Conservation (phyloP, 2,113 vertebrate species). For the Myodes glareolus region DNA sequence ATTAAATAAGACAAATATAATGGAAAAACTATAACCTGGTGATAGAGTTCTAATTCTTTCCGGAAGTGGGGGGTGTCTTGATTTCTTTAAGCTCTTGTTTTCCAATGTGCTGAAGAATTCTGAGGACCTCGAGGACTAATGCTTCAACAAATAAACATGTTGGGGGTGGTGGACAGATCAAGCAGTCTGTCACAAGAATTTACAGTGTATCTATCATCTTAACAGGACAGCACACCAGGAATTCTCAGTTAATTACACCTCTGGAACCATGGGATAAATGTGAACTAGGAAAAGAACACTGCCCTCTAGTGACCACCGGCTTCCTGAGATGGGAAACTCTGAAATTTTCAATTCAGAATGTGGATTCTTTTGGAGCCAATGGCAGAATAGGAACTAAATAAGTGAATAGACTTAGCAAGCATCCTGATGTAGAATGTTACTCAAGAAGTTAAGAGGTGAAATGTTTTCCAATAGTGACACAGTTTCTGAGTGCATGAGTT, state of each 20-base stretch:
- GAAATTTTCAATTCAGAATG: background rate
- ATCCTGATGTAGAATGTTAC: background rate
- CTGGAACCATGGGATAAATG: background rate
- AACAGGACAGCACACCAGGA: background rate
- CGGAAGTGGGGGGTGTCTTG: too few relatives aligned
- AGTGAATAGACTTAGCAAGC: background rate
- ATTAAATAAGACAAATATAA: background rate
- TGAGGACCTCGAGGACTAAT: background rate
- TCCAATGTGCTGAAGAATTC: background rate
- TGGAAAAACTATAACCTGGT: background rate
- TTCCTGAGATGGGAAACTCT: background rate
- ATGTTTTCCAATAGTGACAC: background rate
- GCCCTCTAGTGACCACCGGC: slow-evolving; percentile 56
- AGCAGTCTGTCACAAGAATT: background rate
- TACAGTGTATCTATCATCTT: slow-evolving; percentile 3
- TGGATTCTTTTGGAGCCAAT: background rate
- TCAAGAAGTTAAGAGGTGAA: background rate
- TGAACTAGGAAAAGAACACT: slow-evolving; percentile 36
- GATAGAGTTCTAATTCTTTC: background rate
- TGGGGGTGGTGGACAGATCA: background rate
- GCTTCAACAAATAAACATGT: background rate
- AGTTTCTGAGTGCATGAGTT: background rate
- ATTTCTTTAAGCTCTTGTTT: background rate
- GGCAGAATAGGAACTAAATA: background rate
- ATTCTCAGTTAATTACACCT: slow-evolving; percentile 11